Evolutionary conservation across 2,888 invertebrate species (phyloP).

Genomic region (Brassicogethes aeneus): DNA sequence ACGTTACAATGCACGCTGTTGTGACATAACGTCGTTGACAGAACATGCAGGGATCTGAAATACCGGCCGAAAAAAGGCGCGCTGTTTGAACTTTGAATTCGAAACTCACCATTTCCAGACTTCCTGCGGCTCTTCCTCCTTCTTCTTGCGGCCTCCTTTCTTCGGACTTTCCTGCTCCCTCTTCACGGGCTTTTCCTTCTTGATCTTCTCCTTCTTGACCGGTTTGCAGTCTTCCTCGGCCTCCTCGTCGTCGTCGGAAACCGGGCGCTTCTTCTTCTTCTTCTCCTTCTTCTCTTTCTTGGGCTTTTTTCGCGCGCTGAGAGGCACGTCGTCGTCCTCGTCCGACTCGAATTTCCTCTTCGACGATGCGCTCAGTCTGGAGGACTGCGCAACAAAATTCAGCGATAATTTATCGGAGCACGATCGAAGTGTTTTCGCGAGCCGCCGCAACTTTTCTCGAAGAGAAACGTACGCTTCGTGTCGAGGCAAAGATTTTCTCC

Average conservation of each 20-base stretch:
- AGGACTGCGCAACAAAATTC: conserved; percentile 21
- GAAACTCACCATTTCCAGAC: conserved; percentile 90
- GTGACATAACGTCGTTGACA: no score
- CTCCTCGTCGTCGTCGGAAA: conserved; percentile 44
- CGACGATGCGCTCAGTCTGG: conserved; percentile 21
- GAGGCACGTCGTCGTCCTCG: conserved; percentile 57
- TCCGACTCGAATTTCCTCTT: conserved; percentile 49
- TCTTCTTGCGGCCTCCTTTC: conserved; percentile 61
- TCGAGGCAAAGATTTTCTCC: no score
- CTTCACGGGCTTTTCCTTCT: conserved; percentile 39
- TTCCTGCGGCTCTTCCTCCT: conserved; percentile 71
- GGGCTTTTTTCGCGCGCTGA: conserved; percentile 57
- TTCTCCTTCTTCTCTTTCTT: conserved; percentile 49
- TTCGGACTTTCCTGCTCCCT: conserved; percentile 44
- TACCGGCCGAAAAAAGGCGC: no score
- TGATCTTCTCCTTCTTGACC: conserved; percentile 50
- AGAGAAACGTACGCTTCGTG: no score
- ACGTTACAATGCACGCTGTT: no score
- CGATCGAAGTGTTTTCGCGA: no score
- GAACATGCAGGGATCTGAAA: no score
- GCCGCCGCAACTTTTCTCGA: no score
- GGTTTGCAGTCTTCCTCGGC: conserved; percentile 51
- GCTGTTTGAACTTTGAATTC: no score
- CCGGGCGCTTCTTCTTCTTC: conserved; percentile 42
- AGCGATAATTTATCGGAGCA: conserved; percentile 9